Evolutionary conservation across 2,888 invertebrate species (phyloP).

Genomic region (Folsomia candida): DNA sequence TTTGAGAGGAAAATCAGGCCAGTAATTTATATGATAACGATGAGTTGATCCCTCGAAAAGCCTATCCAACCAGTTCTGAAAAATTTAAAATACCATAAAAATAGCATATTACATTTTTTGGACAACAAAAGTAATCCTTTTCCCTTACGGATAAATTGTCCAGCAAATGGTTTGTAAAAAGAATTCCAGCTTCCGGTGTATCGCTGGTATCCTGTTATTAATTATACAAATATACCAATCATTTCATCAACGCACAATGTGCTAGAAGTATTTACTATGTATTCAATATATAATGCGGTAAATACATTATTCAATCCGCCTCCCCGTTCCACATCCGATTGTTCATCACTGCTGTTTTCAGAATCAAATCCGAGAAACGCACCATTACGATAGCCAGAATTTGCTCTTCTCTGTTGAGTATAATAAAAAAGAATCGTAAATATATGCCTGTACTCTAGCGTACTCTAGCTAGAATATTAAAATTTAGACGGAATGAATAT

Average conservation of each 20-base stretch:
- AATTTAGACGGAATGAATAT: background rate
- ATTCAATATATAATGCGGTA: background rate
- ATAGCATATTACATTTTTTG: too few relatives aligned
- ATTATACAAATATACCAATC: too few relatives aligned
- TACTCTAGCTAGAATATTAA: too few relatives aligned
- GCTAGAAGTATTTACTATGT: background rate
- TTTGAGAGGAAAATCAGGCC: constrained; percentile 79
- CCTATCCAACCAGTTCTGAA: constrained; percentile 96
- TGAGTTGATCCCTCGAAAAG: constrained; percentile 94
- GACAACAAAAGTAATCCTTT: background rate
- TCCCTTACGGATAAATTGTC: constrained; percentile 69
- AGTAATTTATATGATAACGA: constrained; percentile 93
- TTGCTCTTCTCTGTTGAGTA: constrained; percentile 30
- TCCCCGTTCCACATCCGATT: constrained; percentile 55
- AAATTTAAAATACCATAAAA: too few relatives aligned
- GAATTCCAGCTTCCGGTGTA: constrained; percentile 54
- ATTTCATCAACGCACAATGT: background rate
- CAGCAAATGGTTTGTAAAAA: constrained; percentile 72
- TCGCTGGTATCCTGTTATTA: background rate
- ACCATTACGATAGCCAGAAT: constrained; percentile 56
- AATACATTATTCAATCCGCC: background rate
- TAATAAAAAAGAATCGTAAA: background rate
- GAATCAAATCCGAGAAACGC: constrained; percentile 82
- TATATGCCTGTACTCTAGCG: too few relatives aligned
- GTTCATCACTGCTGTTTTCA: constrained; percentile 58